Evolutionary conservation across 2,888 invertebrate genomes (phyloP), one percentile per base, ranked within the genome.

Genomic region (Megaustenia siamemsis): DNA sequence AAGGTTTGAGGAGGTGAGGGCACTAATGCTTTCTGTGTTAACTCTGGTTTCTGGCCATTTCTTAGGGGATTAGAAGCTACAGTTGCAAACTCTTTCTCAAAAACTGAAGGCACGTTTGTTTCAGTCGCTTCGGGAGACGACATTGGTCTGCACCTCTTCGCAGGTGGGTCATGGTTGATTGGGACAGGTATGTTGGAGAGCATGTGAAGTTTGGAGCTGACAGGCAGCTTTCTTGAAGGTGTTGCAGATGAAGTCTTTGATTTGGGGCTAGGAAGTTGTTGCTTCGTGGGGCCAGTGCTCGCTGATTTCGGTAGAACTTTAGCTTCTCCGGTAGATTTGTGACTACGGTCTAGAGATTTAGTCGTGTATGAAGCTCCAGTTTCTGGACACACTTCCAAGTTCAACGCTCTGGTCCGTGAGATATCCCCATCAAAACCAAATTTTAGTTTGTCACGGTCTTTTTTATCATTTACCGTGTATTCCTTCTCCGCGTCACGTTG

Each of bases 121-220:
- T 78, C 63, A 66, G 43, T 43, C 15, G n/a, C n/a, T 1, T 66
- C 66, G 3, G 43, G 40, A 1, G 38, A 32, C n/a, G 80, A 49
- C 12, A 35, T 49, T 28, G 80, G 53, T 35, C 18, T 49, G 24
- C 69, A 53, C 15, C 75, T 75, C n/a, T 40, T 78, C n/a, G 53
- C 53, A 32, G 83, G 83, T 10, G 79, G 80, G 53, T 84, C 84
- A 32, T 84, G 84, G 38, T 75, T n/a, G 1, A 84, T 84, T 24
- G 84, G 84, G 1, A 84, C 84, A 12, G 84, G 84, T 18, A 84
- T 79, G 79, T 73, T 84, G 6, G 84, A 84, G 32, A 84, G 71
- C 84, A 84, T 84, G 80, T 79, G 71, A 24, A 84, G 75, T 71
- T 79, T 84, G n/a, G 83, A 35, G 43, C 8, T 28, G 1, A 43